These are phyloP conservation scores for Nyctibius grandis DNA, from an alignment of 2,797 vertebrate species.

Conservation along the genomic window DNA sequence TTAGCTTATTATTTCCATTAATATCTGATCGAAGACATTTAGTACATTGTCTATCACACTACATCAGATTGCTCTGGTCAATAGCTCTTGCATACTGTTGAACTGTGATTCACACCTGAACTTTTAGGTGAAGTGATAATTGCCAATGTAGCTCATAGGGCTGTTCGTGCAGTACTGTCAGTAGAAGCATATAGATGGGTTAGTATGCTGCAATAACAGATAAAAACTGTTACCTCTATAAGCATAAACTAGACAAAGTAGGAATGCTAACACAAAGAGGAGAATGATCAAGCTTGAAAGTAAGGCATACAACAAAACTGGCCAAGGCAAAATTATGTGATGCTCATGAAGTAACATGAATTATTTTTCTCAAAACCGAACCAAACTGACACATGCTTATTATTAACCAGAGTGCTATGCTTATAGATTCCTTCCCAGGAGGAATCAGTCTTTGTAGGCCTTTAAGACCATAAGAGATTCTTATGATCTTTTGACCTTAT, in stretches of 20 bases:
- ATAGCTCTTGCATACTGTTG: not conserved
- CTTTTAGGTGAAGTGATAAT: not conserved
- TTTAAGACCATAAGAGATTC: not conserved
- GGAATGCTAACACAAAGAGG: not conserved
- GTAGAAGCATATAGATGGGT: not conserved
- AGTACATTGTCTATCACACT: not conserved
- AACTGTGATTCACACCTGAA: not conserved
- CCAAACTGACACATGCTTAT: not conserved
- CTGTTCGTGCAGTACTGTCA: not conserved
- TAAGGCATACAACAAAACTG: not conserved
- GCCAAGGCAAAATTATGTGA: not conserved
- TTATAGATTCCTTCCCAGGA: not conserved
- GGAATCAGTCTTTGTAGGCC: not conserved
- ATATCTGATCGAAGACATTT: not conserved
- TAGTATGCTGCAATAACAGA: not conserved
- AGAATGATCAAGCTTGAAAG: not conserved
- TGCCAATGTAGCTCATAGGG: not conserved
- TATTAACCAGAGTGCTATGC: not conserved
- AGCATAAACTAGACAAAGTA: not conserved
- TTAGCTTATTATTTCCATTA: not conserved
- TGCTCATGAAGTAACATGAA: not conserved
- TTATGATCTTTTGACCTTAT: not conserved
- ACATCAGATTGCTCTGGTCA: not conserved
- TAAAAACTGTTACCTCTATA: not conserved
- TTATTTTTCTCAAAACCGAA: not conserved